Percentiles rank a stretch among this genome's conserved stretches.
These are phyloP conservation scores for Sepioteuthis lessoniana DNA, from an alignment of 2,888 invertebrate species.

Conservation along the genomic window DNA sequence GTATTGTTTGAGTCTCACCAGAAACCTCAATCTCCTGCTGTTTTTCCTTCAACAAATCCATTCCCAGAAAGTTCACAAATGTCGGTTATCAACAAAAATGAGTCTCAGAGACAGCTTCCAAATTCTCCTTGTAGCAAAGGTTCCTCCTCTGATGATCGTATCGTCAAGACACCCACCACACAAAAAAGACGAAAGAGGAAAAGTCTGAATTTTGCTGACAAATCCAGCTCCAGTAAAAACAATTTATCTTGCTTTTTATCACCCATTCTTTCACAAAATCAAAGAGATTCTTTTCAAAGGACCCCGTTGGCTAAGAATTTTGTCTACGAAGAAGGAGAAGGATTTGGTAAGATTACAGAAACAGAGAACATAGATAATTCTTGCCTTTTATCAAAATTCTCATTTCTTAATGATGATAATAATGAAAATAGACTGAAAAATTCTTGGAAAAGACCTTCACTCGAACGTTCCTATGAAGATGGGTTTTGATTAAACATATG, in stretches of 20 bases:
- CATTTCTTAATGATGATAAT: background rate
- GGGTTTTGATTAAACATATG: background rate
- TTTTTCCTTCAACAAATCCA: background rate
- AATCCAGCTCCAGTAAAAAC: no score
- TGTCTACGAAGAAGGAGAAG: background rate
- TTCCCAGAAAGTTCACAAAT: background rate
- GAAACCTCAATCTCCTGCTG: background rate
- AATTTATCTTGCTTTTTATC: background rate
- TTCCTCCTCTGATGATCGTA: no score
- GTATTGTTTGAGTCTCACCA: background rate
- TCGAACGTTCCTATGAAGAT: background rate
- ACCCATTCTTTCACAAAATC: background rate
- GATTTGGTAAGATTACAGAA: background rate
- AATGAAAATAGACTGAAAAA: no score
- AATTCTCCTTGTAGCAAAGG: no score
- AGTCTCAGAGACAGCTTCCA: no score
- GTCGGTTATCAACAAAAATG: no score
- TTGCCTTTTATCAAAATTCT: background rate
- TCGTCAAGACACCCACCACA: no score
- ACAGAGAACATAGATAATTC: background rate
- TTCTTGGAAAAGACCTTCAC: background rate
- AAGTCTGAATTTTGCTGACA: no score
- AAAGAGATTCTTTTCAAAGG: background rate
- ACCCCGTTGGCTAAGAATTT: background rate
- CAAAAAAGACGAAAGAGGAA: no score